A percentile compares a stretch with the other conserved stretches of the same genome.
These are phyloP conservation scores for Poecilus cupreus DNA, from an alignment of 2,888 invertebrate species.

Conservation along the genomic window DNA sequence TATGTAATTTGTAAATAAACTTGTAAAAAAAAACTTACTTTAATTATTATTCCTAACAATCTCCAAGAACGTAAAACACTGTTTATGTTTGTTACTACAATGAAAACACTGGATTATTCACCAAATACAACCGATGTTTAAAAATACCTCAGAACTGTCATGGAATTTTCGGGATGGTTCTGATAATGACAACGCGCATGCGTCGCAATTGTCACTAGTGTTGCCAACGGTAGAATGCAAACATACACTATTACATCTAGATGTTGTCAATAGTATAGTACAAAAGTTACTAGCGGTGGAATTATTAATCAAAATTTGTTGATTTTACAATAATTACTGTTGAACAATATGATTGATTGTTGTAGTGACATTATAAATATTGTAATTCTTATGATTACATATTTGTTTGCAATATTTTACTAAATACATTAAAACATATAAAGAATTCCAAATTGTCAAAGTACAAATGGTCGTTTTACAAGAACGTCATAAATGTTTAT, in stretches of 20 bases:
- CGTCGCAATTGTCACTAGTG: neutral
- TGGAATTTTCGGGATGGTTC: slow-evolving; percentile 22
- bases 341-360: neutral
- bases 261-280: neutral
- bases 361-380: neutral
- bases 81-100: neutral
- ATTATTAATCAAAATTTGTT: neutral
- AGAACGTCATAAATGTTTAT: neutral
- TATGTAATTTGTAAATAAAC: neutral
- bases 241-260: neutral
- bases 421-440: neutral
- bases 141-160: neutral
- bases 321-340: neutral
- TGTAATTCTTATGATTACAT: neutral
- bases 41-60: neutral
- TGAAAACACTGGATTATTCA: neutral
- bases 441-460: neutral
- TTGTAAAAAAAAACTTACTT: neutral
- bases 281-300: neutral
- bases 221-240: neutral
- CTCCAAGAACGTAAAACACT: neutral
- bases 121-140: neutral
- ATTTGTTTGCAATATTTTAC: neutral
- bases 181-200: neutral
- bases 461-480: neutral